A percentile compares a stretch with the other conserved stretches of the same genome.
phyloP scores from a whole-genome alignment of 2,113 vertebrate species.

The Micromys minutus region DNA sequence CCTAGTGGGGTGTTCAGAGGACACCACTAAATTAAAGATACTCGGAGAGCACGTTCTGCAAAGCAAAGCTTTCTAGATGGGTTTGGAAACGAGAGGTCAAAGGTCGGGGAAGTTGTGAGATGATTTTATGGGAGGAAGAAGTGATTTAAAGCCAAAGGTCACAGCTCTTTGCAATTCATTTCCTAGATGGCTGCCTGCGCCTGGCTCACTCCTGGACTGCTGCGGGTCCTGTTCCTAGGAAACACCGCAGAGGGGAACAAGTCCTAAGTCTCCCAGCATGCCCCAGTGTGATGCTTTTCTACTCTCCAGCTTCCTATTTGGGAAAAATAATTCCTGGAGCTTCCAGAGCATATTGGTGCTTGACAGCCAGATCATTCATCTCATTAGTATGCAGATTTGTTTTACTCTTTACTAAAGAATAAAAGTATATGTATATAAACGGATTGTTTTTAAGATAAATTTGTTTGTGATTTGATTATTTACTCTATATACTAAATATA shows the following conservation, averaged over 20 bases:
- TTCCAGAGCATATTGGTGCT: background rate
- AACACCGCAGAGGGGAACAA: background rate
- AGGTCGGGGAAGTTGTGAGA: background rate
- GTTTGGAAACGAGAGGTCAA: conserved; percentile 14
- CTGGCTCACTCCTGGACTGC: background rate
- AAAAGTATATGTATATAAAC: background rate
- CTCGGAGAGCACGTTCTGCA: background rate
- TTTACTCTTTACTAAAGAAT: background rate
- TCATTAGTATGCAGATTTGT: background rate
- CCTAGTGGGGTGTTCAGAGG: background rate
- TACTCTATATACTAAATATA: background rate
- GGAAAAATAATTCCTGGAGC: background rate
- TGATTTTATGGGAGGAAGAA: background rate
- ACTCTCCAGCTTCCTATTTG: background rate
- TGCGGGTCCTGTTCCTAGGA: background rate
- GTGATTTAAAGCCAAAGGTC: conserved; percentile 7
- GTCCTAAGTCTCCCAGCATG: background rate
- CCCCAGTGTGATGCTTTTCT: background rate
- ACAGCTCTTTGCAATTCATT: conserved; percentile 32
- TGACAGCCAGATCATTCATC: no score
- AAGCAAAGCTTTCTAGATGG: background rate
- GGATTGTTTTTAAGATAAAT: background rate
- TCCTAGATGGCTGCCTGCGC: background rate
- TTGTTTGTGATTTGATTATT: background rate
- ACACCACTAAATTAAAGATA: background rate